phyloP scores from a whole-genome alignment of 2,888 invertebrate species.

The Laspeyria flexula region DNA sequence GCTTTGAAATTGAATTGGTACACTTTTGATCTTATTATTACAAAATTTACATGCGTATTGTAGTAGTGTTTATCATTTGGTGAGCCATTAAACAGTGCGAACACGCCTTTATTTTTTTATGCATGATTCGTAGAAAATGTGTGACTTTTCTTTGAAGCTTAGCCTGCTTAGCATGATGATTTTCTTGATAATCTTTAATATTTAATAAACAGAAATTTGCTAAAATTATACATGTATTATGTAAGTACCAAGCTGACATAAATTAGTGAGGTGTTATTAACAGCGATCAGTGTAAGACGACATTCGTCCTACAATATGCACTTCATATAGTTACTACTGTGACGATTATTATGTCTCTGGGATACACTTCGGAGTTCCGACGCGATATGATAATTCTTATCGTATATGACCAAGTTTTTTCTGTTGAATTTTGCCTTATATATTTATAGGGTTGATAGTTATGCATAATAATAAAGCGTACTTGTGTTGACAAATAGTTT shows the following conservation, averaged over 20 bases:
- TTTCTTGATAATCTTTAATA: no score
- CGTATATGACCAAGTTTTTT: constrained; percentile 66
- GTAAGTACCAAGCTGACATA: not conserved
- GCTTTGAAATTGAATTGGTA: not conserved
- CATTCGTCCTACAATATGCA: constrained; percentile 32
- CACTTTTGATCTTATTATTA: not conserved
- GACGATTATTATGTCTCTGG: constrained; percentile 7
- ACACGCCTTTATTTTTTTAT: no score
- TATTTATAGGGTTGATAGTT: constrained; percentile 37
- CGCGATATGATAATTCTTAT: constrained; percentile 70
- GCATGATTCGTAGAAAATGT: no score
- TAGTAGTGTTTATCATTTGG: no score
- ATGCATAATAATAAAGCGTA: not conserved
- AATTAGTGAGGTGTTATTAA: constrained; percentile 15
- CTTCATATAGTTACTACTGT: constrained; percentile 23
- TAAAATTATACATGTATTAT: no score
- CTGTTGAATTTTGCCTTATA: constrained; percentile 55
- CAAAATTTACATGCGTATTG: no score
- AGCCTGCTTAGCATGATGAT: no score
- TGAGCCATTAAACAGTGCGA: no score
- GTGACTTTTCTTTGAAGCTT: no score
- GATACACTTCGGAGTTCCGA: constrained; percentile 43
- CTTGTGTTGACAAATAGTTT: no score
- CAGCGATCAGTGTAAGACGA: constrained; percentile 27
- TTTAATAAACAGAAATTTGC: not conserved